Evolutionary conservation across 2,797 vertebrate species (phyloP).

Genomic region (Ctenopoma kingsleyae): DNA sequence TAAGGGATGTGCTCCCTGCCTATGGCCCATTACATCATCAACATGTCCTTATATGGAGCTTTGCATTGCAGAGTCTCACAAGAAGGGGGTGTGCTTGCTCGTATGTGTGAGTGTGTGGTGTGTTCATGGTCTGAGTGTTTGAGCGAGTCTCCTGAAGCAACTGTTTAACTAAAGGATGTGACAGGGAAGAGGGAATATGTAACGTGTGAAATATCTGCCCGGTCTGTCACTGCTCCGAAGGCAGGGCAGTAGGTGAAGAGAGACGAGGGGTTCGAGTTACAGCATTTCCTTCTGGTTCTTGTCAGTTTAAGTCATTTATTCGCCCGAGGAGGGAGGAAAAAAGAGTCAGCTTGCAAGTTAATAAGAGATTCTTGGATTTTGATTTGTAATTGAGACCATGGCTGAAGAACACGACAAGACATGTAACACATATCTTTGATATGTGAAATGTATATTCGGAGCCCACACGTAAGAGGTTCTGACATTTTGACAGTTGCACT

Average conservation of each 20-base stretch:
- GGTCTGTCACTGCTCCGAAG: constrained; percentile 69
- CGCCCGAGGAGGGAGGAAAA: constrained; percentile 20
- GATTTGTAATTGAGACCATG: constrained; percentile 37
- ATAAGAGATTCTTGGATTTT: constrained; percentile 41
- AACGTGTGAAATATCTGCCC: constrained; percentile 77
- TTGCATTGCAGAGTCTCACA: constrained; percentile 83
- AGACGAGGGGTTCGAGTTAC: constrained; percentile 72
- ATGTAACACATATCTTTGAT: constrained; percentile 19
- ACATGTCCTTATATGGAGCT: constrained; percentile 93
- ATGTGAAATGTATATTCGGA: constrained; percentile 19
- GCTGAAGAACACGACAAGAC: constrained; percentile 42
- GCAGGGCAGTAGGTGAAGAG: constrained; percentile 68
- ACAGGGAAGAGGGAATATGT: constrained; percentile 34
- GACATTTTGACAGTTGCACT: constrained; percentile 27
- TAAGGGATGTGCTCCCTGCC: constrained; percentile 93
- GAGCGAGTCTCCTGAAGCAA: constrained; percentile 42
- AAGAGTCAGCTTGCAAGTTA: constrained; percentile 39
- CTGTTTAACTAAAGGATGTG: constrained; percentile 56
- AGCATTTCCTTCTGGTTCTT: constrained; percentile 72
- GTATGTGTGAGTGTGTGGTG: constrained; percentile 37
- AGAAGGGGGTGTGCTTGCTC: constrained; percentile 75
- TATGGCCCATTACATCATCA: constrained; percentile 95
- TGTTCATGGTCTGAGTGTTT: constrained; percentile 38
- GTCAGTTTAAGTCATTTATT: constrained; percentile 69
- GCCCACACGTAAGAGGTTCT: not conserved